Conservation (phyloP, 1,140 invertebrate species). For the Drosophila ercepeae region DNA sequence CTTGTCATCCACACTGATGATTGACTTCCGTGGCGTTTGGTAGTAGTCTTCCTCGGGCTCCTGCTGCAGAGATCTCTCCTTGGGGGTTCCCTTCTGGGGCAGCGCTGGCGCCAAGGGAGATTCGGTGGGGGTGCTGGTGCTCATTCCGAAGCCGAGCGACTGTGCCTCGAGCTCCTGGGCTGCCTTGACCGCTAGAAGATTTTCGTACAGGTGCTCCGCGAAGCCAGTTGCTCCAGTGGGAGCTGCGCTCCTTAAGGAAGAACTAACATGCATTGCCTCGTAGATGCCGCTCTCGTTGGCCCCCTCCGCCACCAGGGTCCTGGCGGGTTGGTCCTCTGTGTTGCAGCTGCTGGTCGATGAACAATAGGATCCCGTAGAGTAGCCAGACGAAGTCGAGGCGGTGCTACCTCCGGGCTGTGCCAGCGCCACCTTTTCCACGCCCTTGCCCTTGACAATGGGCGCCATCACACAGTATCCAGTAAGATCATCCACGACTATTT, state of each 20-base stretch:
- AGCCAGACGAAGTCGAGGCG: slow-evolving; percentile 73
- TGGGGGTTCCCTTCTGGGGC: slow-evolving; percentile 53
- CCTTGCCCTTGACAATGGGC: slow-evolving; percentile 66
- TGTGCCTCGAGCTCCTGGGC: slow-evolving; percentile 67
- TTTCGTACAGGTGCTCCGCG: slow-evolving; percentile 76
- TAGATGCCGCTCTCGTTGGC: slow-evolving; percentile 72
- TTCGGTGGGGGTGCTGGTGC: slow-evolving; percentile 79
- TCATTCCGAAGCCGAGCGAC: slow-evolving; percentile 40
- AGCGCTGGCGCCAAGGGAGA: slow-evolving; percentile 62
- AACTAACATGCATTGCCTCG: slow-evolving; percentile 59
- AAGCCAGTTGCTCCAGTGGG: slow-evolving; percentile 48
- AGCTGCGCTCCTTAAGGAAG: slow-evolving; percentile 12
- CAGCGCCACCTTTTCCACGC: slow-evolving; percentile 15
- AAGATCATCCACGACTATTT: slow-evolving; percentile 69
- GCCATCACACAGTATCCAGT: slow-evolving; percentile 83
- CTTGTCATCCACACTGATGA: slow-evolving; percentile 80
- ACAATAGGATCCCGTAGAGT: slow-evolving; percentile 71
- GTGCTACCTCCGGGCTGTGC: slow-evolving; percentile 53
- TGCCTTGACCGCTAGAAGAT: slow-evolving; percentile 71
- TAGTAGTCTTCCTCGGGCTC: slow-evolving; percentile 64
- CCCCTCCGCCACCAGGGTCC: not conserved
- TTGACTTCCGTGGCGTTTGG: slow-evolving; percentile 76
- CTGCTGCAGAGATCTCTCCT: slow-evolving; percentile 1
- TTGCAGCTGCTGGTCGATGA: slow-evolving; percentile 73
- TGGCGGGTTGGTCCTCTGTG: slow-evolving; percentile 50